phyloP scores from a whole-genome alignment of 92 coral and sea anemone genomes.

The Phenganax stokvisi region DNA sequence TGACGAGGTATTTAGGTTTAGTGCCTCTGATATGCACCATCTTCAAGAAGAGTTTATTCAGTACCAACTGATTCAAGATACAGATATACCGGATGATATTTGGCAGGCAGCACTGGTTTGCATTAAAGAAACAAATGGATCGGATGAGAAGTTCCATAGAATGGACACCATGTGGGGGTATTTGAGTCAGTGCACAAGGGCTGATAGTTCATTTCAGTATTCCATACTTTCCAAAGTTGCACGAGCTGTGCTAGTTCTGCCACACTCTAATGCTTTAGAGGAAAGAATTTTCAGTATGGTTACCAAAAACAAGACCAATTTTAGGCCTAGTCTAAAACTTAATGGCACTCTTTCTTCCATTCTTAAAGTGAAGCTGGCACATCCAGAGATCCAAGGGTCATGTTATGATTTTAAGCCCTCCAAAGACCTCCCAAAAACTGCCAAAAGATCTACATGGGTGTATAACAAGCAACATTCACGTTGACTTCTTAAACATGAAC shows the following conservation, averaged over 20 bases:
- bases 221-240: background rate
- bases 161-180: too few species aligned
- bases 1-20: too few species aligned
- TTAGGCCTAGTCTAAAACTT: background rate
- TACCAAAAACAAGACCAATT: background rate
- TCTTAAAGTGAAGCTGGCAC: constrained; percentile 5
- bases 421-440: background rate
- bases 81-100: too few species aligned
- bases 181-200: background rate
- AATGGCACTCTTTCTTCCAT: constrained; percentile 1
- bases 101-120: too few species aligned
- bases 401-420: background rate
- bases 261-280: constrained; percentile 4
- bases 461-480: constrained; percentile 4
- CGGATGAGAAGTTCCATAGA: too few species aligned
- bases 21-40: too few species aligned
- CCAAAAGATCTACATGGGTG: background rate
- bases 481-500: background rate
- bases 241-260: constrained; percentile 10
- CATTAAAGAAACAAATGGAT: too few species aligned
- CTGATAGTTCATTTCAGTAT: background rate
- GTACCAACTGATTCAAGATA: too few species aligned
- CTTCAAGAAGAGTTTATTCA: too few species aligned
- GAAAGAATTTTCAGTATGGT: background rate
- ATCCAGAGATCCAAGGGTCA: background rate